Conservation (phyloP, 2,113 vertebrate genomes). For the Ranitomeya imitator region DNA sequence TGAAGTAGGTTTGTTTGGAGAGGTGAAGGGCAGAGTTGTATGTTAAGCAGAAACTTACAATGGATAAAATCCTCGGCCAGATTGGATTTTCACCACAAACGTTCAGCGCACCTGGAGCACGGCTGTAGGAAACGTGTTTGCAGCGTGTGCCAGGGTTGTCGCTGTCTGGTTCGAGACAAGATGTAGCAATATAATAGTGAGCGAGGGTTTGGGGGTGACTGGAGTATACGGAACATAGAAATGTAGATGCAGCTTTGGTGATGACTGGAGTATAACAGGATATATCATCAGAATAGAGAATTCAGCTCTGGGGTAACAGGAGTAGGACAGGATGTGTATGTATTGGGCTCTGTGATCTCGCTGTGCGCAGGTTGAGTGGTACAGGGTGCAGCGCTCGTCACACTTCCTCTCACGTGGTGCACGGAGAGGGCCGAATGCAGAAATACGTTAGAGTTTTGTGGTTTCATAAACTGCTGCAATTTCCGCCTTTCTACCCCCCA, state of each 20-base stretch:
- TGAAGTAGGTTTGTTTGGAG: too few relatives aligned
- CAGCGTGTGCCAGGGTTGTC: too few relatives aligned
- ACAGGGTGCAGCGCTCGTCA: not conserved
- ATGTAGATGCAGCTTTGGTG: not conserved
- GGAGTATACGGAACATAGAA: too few relatives aligned
- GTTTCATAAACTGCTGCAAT: slow-evolving; percentile 20
- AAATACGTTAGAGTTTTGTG: slow-evolving; percentile 17
- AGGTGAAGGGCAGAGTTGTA: too few relatives aligned
- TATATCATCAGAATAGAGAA: too few relatives aligned
- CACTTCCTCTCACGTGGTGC: slow-evolving; percentile 17
- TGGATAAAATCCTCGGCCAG: too few relatives aligned
- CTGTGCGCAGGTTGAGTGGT: not conserved
- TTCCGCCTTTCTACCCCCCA: slow-evolving; percentile 18
- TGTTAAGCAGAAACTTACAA: too few relatives aligned
- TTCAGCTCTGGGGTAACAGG: not conserved
- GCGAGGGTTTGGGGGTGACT: too few relatives aligned
- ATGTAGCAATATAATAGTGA: not conserved
- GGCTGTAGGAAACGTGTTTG: too few relatives aligned
- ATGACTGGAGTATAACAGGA: not conserved
- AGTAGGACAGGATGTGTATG: not conserved
- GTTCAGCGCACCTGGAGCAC: too few relatives aligned
- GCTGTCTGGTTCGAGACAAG: too few relatives aligned
- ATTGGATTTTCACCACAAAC: too few relatives aligned
- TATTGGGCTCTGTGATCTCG: not conserved
- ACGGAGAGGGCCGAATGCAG: not conserved